Evolutionary conservation across 2,113 vertebrate species (phyloP), one percentile per base, ranked within the genome.

Genomic region (Thryonomys swinderianus): DNA sequence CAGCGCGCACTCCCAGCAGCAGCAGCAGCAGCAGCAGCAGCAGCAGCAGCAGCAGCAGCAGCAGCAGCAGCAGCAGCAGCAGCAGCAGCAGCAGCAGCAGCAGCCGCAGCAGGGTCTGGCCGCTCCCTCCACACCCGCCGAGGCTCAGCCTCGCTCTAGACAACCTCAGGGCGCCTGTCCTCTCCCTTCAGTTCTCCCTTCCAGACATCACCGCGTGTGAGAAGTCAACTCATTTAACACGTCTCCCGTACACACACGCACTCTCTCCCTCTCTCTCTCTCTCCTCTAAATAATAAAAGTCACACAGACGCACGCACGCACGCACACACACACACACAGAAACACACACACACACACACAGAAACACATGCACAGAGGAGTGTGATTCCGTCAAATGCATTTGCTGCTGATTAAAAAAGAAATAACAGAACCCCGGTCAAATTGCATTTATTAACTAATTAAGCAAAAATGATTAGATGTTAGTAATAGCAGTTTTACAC

Each of bases 401-500:
- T 94, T 66, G 88, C 94, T 91, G 85, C 84, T 95, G 97, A 97
- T 96, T 96, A 97, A 97, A 67, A 93, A 95, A 93, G 93, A 97
- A 96, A 95, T 96, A 95, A 93, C 96, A 90, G 93, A 95, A 78
- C 85, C 90, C 79, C 51, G 94, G 95, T 98, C 98, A 97, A 98
- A 98, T 90, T 89, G 97, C 96, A 95, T 84, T 96, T 97, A 96
- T 97, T 95, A 98, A 98, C 96, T 98, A 95, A 97, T 97, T 84
- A 95, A 81, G 89, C 82, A 37, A 93, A 51, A 92, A 94, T 95
- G 96, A 95, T 96, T 97, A 98, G 98, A 97, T 88, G 90, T 99
- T 98, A 98, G 98, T 96, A 97, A 98, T 98, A 98, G 98, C 98
- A 98, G 97, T 99, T 98, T 96, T 97, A 98, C 98, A 98, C 99